Conservation (phyloP, 2,113 vertebrate genomes). For the Mesocricetus auratus region DNA sequence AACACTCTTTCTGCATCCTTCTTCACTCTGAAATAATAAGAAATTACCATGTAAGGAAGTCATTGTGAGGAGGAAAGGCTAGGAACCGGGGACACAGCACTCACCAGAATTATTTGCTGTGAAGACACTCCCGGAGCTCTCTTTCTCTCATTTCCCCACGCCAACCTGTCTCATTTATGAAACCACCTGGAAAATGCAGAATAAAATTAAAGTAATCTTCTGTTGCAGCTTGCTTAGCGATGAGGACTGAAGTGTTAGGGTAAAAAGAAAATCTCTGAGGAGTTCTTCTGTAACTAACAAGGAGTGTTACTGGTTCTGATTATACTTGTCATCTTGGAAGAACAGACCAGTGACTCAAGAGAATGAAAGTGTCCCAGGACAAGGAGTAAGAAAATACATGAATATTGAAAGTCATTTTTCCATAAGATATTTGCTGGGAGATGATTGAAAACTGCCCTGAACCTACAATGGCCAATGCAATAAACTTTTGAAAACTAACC, state of each 20-base stretch:
- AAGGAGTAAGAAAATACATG: neutral
- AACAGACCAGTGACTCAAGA: neutral
- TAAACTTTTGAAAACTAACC: neutral
- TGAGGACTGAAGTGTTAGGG: neutral
- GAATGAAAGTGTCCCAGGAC: neutral
- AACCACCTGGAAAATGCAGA: slow-evolving; percentile 5
- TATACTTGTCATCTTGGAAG: neutral
- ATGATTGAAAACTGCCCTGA: neutral
- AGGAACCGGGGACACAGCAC: neutral
- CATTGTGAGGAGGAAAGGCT: neutral
- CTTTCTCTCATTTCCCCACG: neutral
- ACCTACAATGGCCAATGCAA: neutral
- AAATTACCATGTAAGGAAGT: neutral
- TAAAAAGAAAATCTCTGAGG: neutral
- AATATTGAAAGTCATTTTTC: neutral
- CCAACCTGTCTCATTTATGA: neutral
- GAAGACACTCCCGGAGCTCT: neutral
- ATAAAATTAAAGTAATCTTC: neutral
- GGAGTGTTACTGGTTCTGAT: neutral
- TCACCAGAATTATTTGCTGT: neutral
- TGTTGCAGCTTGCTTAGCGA: neutral
- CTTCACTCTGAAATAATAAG: slow-evolving; percentile 23
- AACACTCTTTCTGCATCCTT: neutral
- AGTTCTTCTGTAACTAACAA: neutral
- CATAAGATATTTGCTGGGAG: neutral